Base-by-base conservation (phyloP, 2,797 vertebrate genomes). In the Ambastaia sidthimunki region DNA sequence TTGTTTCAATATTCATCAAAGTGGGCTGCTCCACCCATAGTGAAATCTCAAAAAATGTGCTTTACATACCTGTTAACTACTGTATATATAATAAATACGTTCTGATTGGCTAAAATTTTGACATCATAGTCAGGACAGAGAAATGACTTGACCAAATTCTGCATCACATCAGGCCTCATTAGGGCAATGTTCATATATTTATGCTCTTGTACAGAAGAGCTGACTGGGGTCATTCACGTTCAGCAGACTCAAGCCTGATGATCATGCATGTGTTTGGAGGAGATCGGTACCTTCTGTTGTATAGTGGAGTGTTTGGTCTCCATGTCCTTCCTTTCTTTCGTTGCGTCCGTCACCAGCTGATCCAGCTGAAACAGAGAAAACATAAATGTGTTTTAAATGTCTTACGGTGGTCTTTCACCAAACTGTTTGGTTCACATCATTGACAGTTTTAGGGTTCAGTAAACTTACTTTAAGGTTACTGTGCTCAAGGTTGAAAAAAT, bases 261-360 rank as follows among this genome's bases (percentile, higher is more conserved):
- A 37, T 48, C 34, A 23, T 62, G 76, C 31, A 41, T 37, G 18
- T 50, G 55, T 52, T 3, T 65, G 19, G 4, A 62, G 57, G 9
- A 62, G 55, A 3, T 23, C 31, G 72, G 63, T 95, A 99, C 98
- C 97, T 99, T 99, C 92, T 99, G 97, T 69, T 98, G 98, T 89
- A 99, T 99, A 83, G 98, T 99, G 82, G 97, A 98, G 90, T 98
- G 98, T 83, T 98, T 99, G 85, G 94, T 95, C 84, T 99, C 98
- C 97, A 99, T 98, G 85, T 97, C 96, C 84, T 95, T 94, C 91
- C 97, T 98, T 92, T 99, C 97, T 90, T 95, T 97, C 73, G 95
- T 95, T 86, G 96, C 96, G 89, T 98, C 97, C 71, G 95, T 89
- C 92, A 96, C 95, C 92, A 99, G 93, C 91, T 92, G 95, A 92